Base-by-base conservation (phyloP, 2,888 invertebrate species). In the Podotricha telesiphe region DNA sequence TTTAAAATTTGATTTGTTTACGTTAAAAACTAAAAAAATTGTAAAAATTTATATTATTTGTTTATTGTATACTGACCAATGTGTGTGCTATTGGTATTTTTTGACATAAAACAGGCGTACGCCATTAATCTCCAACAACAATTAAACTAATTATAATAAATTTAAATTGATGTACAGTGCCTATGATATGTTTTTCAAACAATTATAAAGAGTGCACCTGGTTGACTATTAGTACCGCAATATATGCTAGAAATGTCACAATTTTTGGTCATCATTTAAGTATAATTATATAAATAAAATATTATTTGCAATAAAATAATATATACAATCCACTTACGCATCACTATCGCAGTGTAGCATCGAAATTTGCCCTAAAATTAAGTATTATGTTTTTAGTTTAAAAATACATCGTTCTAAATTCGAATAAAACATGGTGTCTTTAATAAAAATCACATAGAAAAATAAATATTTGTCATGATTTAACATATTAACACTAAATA, bases 381-480 rank as follows among this genome's bases (percentile, higher is more conserved):
- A 34, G 62, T 67, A 59, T 55, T 28, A n/a, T 22, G 1, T 47
- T 11, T 55, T 37, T 55, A 19, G 17, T 5, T 37, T 37, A 17
- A 34, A 53, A 37, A 5, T 42, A 42, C 37, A 37, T n/a, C n/a
- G 8, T 19, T 37, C 55, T 37, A 55, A 37, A 55, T 37, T 17
- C 17, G 17, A 17, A 34, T 55, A 55, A 37, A 55, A 34, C 0
- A 13, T 50, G 17, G 47, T 70, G 68, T 64, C 63, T 53, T 50
- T 45, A 67, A 50, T 69, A 70, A 74, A n/a, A 64, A 71, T 72
- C 70, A 71, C 74, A 82, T 80, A 84, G 82, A 82, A 84, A 86
- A 88, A 88, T 86, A 89, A 89, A 88, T 86, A 88, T 86, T 87
- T 91, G 90, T 91, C 91, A 91, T 91, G 91, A 86, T 88, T 85